These are phyloP conservation scores for Druceiella hillmani DNA, from an alignment of 2,888 invertebrate species.

Conservation along the genomic window DNA sequence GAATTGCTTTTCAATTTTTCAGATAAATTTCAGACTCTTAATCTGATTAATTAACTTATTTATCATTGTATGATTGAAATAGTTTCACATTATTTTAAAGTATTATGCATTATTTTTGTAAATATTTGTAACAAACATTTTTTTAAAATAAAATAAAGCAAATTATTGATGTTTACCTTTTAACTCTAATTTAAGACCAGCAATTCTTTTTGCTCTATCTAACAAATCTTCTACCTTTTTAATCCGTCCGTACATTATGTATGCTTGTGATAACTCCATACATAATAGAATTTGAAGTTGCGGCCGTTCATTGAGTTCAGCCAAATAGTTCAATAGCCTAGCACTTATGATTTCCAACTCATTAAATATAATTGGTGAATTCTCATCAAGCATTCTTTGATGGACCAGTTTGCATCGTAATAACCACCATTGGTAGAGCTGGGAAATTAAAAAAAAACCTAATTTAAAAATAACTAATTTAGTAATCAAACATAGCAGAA, in stretches of 20 bases:
- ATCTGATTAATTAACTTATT: too few relatives aligned
- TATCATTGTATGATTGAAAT: too few relatives aligned
- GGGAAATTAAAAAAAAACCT: slow-evolving; percentile 9
- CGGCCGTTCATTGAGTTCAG: slow-evolving; percentile 30
- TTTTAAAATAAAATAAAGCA: too few relatives aligned
- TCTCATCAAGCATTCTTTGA: slow-evolving; percentile 72
- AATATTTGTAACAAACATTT: too few relatives aligned
- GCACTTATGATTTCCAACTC: slow-evolving; percentile 50
- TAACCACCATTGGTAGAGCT: slow-evolving; percentile 63
- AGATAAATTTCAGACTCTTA: too few relatives aligned
- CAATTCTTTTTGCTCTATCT: slow-evolving; percentile 53
- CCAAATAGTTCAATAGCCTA: slow-evolving; percentile 39
- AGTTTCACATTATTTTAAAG: too few relatives aligned
- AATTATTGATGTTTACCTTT: too few relatives aligned
- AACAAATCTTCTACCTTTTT: slow-evolving; percentile 65
- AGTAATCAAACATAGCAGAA: slow-evolving; percentile 31
- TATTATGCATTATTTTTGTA: too few relatives aligned
- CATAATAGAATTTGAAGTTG: slow-evolving; percentile 41
- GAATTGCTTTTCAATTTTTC: too few relatives aligned
- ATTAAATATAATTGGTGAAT: slow-evolving; percentile 60
- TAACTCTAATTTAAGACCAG: slow-evolving; percentile 64
- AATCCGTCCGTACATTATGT: slow-evolving; percentile 68
- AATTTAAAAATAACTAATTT: slow-evolving; percentile 12
- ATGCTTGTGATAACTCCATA: slow-evolving; percentile 58
- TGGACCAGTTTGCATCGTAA: slow-evolving; percentile 68